Evolutionary conservation across 92 coral and sea anemone genomes (phyloP).

Genomic region (Epizoanthus rinbou): DNA sequence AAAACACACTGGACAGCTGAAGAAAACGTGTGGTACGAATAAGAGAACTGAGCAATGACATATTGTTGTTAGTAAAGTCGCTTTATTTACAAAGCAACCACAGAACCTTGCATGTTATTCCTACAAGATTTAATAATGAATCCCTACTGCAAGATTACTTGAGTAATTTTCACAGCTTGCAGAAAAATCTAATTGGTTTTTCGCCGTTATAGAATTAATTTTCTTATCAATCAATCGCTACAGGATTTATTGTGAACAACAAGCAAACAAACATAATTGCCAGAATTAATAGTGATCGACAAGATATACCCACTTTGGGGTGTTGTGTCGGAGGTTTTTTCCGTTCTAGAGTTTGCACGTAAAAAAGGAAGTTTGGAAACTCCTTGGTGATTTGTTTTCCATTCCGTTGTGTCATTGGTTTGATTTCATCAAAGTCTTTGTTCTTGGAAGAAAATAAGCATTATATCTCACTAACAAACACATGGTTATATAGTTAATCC

Average conservation of each 20-base stretch:
- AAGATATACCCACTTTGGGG: neutral
- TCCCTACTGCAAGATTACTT: neutral
- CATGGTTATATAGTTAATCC: slow-evolving; percentile 5
- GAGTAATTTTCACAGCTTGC: slow-evolving; percentile 10
- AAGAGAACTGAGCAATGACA: no score
- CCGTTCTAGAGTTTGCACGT: no score
- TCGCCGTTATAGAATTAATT: neutral
- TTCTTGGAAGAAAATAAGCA: neutral
- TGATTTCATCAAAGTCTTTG: neutral
- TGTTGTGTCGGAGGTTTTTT: neutral
- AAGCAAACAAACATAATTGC: neutral
- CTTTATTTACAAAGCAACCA: neutral
- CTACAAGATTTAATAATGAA: neutral
- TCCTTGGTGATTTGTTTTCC: neutral
- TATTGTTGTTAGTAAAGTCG: neutral
- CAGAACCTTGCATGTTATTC: neutral
- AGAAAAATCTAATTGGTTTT: neutral
- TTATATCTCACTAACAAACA: neutral
- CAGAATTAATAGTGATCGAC: neutral
- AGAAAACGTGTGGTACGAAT: neutral
- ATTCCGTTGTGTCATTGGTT: neutral
- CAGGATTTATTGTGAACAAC: neutral
- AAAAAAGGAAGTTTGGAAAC: neutral
- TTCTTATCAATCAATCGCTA: neutral
- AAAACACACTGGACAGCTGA: neutral